Evolutionary conservation across 2,113 vertebrate species (phyloP), one percentile per base, ranked within the genome.

Genomic region (zebrafish (Danio rerio)): DNA sequence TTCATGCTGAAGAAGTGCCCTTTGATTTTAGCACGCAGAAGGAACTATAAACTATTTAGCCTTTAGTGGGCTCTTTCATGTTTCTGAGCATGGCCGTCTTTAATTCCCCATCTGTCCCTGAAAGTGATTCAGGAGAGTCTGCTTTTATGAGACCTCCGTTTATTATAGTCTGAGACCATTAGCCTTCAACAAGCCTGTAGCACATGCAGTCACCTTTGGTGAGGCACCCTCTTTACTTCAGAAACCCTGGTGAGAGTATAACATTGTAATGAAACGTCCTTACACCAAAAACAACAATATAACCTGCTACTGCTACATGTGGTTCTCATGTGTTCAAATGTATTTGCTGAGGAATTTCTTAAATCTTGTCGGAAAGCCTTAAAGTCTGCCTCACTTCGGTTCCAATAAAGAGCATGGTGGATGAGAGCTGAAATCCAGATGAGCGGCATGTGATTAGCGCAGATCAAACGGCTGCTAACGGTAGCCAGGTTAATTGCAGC

Each of bases 41-140:
- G 74, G 81, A 82, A 88, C 89, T 75, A 81, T 45, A 83, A 61
- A 65, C 90, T 86, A 86, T 90, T 91, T 91, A 91, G 81, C 78
- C 77, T 68, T 85, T 83, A 92, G 87, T 88, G 84, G 89, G 87
- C 90, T 91, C 90, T 91, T 93, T 92, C 86, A 93, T 90, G 89
- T 91, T 88, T 86, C 85, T 89, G 87, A 86, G 90, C 85, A 87
- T 90, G 87, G 88, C 91, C 91, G 89, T 86, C 91, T 90, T 91
- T 81, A 88, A 89, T 89, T 88, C 87, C 49, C 84, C 83, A 85
- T 89, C 86, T 87, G 75, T 86, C 81, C 79, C 81, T 88, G 84
- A 84, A 80, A 87, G 78, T 78, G 83, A 86, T 76, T 86, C 81
- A 83, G 62, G 75, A 81, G 81, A 83, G 81, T 56, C 83, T 81